Conservation (phyloP, 2,888 invertebrate species). For the Hirtodrosophila duncani region DNA sequence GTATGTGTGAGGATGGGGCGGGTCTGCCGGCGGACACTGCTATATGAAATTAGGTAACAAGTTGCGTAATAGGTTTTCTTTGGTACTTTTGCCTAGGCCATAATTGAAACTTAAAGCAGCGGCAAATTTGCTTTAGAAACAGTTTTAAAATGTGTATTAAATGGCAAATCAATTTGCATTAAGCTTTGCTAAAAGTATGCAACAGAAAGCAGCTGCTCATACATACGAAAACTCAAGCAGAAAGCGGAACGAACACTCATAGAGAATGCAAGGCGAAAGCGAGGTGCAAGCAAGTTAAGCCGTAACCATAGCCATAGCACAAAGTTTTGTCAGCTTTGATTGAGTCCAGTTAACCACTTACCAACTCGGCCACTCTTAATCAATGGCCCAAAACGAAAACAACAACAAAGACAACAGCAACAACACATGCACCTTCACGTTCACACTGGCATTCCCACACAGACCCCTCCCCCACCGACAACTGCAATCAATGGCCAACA, state of each 20-base stretch:
- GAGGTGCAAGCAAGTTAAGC: too few relatives aligned
- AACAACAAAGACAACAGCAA: slow-evolving; percentile 19
- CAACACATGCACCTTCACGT: slow-evolving; percentile 13
- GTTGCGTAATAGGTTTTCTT: slow-evolving; percentile 45
- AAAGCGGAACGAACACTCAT: slow-evolving; percentile 26
- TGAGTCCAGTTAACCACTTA: slow-evolving; percentile 30
- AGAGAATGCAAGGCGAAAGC: slow-evolving; percentile 49
- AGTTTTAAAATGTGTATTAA: slow-evolving; percentile 11
- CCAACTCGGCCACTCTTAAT: slow-evolving; percentile 56
- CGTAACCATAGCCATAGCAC: slow-evolving; percentile 38
- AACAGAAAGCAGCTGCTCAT: slow-evolving; percentile 11
- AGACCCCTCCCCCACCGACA: slow-evolving; percentile 9
- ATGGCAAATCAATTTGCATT: slow-evolving; percentile 53
- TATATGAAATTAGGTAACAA: slow-evolving; percentile 60
- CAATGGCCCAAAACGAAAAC: slow-evolving; percentile 50
- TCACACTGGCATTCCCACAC: slow-evolving; percentile 1
- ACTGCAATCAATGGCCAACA: slow-evolving; percentile 35
- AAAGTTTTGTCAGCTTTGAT: slow-evolving; percentile 41
- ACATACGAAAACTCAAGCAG: background rate
- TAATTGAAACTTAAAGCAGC: slow-evolving; percentile 52
- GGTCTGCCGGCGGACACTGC: slow-evolving; percentile 36
- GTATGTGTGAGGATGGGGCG: slow-evolving; percentile 18
- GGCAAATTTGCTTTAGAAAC: slow-evolving; percentile 23
- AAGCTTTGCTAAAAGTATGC: slow-evolving; percentile 27
- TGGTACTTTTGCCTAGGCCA: slow-evolving; percentile 11